Conservation (phyloP, 2,888 invertebrate species). For the Lissonota sp. region DNA sequence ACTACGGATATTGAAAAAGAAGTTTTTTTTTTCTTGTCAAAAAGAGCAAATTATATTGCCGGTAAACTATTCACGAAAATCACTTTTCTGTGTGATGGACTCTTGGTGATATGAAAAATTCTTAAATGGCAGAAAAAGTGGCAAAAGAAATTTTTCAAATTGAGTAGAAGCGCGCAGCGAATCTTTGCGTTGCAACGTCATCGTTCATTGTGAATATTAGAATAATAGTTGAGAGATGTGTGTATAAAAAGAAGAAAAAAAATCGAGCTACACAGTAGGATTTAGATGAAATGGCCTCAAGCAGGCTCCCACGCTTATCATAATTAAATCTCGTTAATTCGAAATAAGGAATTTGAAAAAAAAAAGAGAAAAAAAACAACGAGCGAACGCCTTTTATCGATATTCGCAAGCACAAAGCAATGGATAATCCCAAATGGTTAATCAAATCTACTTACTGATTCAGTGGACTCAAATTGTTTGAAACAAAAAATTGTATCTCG, state of each 20-base stretch:
- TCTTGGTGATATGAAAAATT: background rate
- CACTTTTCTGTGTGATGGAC: background rate
- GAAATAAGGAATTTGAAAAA: constrained; percentile 13
- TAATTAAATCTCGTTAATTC: constrained; percentile 26
- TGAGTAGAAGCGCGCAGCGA: too few species aligned
- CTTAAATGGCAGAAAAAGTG: constrained; percentile 8
- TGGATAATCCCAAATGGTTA: background rate
- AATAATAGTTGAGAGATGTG: constrained; percentile 63
- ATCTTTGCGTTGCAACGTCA: too few species aligned
- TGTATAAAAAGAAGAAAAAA: background rate
- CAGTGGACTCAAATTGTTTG: too few species aligned
- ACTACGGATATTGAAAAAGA: constrained; percentile 7
- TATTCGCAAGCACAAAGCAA: constrained; percentile 27
- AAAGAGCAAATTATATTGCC: background rate
- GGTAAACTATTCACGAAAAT: background rate
- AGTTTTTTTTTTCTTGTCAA: too few species aligned
- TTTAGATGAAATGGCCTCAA: constrained; percentile 21
- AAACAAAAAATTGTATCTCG: constrained; percentile 9
- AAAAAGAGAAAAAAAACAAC: constrained; percentile 8
- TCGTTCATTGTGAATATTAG: constrained; percentile 70
- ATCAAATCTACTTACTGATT: background rate
- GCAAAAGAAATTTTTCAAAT: background rate
- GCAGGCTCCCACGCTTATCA: constrained; percentile 30
- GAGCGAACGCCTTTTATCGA: background rate
- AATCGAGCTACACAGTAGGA: constrained; percentile 23